These are phyloP conservation scores for Drosophila vallismaia DNA, from an alignment of 2,888 invertebrate genomes.

Conservation along the genomic window DNA sequence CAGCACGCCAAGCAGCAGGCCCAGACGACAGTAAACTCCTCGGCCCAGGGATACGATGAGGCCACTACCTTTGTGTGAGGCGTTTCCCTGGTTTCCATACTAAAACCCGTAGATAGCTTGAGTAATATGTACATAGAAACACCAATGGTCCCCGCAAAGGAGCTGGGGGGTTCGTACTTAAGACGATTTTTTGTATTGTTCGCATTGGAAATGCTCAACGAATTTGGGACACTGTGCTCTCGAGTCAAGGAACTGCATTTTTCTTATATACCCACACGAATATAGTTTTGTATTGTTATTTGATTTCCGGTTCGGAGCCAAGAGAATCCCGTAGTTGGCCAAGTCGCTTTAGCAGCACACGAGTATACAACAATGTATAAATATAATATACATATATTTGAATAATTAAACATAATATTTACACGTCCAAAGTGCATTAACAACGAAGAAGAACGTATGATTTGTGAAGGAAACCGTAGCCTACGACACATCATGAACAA, in stretches of 20 bases:
- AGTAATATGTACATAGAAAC: slow-evolving; percentile 56
- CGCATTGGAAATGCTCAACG: slow-evolving; percentile 38
- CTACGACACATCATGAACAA: slow-evolving; percentile 9
- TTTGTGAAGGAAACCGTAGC: slow-evolving; percentile 44
- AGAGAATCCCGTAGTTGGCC: slow-evolving; percentile 6
- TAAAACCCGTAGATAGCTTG: slow-evolving; percentile 22
- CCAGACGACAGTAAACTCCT: slow-evolving; percentile 26
- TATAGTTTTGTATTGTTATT: slow-evolving; percentile 20
- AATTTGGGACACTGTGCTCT: slow-evolving; percentile 7
- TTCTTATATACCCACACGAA: slow-evolving; percentile 17
- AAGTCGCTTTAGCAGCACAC: slow-evolving; percentile 30
- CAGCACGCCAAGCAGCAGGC: slow-evolving; percentile 40
- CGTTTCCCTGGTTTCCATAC: slow-evolving; percentile 14
- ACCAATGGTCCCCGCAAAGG: slow-evolving; percentile 1
- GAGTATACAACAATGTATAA: slow-evolving; percentile 20
- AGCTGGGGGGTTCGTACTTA: slow-evolving; percentile 37
- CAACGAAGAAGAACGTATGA: slow-evolving; percentile 46
- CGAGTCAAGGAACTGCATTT: slow-evolving; percentile 36
- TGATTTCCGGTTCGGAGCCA: background rate
- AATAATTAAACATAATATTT: slow-evolving; percentile 23
- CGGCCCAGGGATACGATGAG: slow-evolving; percentile 33
- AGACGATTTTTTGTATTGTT: slow-evolving; percentile 30
- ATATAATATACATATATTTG: slow-evolving; percentile 23
- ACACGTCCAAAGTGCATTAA: slow-evolving; percentile 55
- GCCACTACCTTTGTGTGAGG: slow-evolving; percentile 52